A percentile compares a stretch with the other conserved stretches of the same genome.
Conservation (phyloP, 2,113 vertebrate genomes). For the Amblyornis subalaris region DNA sequence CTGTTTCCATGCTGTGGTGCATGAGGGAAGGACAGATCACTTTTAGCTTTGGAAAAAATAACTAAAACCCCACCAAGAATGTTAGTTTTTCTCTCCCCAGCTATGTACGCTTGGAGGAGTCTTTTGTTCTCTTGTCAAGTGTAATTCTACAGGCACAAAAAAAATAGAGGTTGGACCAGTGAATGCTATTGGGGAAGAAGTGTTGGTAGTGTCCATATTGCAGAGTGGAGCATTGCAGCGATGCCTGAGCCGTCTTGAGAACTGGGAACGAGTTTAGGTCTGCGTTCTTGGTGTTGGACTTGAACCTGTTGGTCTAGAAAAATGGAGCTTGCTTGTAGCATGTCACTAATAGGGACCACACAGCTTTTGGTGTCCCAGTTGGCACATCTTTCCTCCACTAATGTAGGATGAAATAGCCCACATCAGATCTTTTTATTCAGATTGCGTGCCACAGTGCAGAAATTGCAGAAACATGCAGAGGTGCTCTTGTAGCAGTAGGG, state of each 20-base stretch:
- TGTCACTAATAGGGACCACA: neutral
- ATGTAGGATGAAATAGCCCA: neutral
- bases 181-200: neutral
- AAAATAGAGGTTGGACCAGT: neutral
- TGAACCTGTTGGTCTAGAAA: neutral
- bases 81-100: neutral
- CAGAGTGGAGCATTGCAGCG: neutral
- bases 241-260: neutral
- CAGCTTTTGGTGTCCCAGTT: neutral
- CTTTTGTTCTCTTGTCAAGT: neutral
- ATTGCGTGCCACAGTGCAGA: accelerated
- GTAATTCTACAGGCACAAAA: neutral
- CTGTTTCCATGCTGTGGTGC: neutral
- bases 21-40: neutral
- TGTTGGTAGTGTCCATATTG: accelerated
- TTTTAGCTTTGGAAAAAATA: neutral
- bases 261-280: neutral
- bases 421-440: accelerated
- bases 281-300: neutral
- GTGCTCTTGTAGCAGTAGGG: neutral
- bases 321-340: neutral
- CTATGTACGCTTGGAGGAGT: neutral
- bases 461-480: accelerated
- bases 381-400: neutral
- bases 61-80: neutral